Base-by-base conservation (phyloP, 2,797 vertebrate species). In the Phylloscopus collybita region DNA sequence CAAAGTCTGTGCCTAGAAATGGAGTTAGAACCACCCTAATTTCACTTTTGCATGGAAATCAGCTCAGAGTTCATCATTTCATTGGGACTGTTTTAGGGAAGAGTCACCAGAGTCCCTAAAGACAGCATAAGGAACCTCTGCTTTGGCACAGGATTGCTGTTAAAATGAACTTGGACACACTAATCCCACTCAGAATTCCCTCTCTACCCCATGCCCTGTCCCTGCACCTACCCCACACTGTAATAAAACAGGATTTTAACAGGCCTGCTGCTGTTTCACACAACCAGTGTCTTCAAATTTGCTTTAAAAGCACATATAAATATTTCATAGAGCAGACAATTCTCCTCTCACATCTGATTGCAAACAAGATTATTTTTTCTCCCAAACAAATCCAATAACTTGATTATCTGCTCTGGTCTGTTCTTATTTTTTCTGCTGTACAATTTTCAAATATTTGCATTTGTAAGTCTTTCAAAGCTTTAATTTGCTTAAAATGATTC, bases 401-500 rank as follows among this genome's bases (percentile, higher is more conserved):
- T 73, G 76, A 95, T 92, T 94, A 93, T 87, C 79, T 87, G 36
- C 90, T 92, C 57, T 29, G 22, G 20, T 86, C 69, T 88, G 49
- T 42, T 93, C 65, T 82, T 70, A 64, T 62, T 82, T 84, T 80
- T 88, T 73, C 47, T 84, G 87, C 79, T 84, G 71, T 53, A 69
- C 45, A 80, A n/a, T 86, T 95, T 90, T 90, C 59, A 94, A 94
- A 92, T 95, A 92, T 96, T 95, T 95, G 83, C 64, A 70, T 74
- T 89, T 86, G 62, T 92, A 90, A 96, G 88, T 93, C 82, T 96
- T 94, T 86, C 95, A 90, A 92, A 93, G 75, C 83, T 94, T 93
- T 92, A 95, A 94, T 96, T 96, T 93, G 80, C 83, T 93, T 93
- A 95, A 96, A 96, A 93, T 90, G 45, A 95, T 94, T 88, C 93